Base-by-base conservation (phyloP, 92 coral and sea anemone genomes). In the Porites divaricata region DNA sequence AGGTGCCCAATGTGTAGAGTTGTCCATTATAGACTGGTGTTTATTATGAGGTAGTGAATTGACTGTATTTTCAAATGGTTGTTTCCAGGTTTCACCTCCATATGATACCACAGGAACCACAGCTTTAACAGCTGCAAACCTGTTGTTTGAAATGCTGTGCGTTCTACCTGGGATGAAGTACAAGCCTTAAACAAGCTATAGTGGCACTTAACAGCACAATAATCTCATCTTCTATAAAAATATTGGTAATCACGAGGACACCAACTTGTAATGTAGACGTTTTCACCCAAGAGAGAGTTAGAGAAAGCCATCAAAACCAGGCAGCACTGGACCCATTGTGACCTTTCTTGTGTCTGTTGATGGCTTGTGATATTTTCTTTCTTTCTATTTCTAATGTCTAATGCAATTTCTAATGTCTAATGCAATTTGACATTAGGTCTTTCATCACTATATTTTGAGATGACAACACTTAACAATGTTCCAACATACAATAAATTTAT, bases 61-160 rank as follows among this genome's bases (percentile, higher is more conserved):
- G 73, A 23, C 9, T 49, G n/a, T 25, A 9, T 12, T 67, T 53
- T 53, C 24, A 15, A 67, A 26, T 52, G 78, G 20, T 28, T 72
- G 0, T 13, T 73, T 81, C 19, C 75, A 93, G 97, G 97, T 93
- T 3, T 91, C 94, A 15, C 97, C 97, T 9, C 97, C 92, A 7
- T 93, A 91, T 24, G 97, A 93, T 78, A 83, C 88, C 63, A 66
- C 89, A 15, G 97, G 97, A 20, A 88, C 86, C 16, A 93, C 97
- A 15, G 94, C 97, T 23, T 59, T 93, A 0, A 75, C 88, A 0
- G 97, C 90, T 1, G 97, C 97, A 26, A 93, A 93, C 69, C 83
- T 93, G 68, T 69, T 93, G 58, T 93, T 91, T 79, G 97, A 93
- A 65, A 89, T 93, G 90, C 73, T 93, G n/a, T 93, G 95, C 24